Evolutionary conservation across 2,888 invertebrate genomes (phyloP).

Genomic region (Neoitamus cyanurus): DNA sequence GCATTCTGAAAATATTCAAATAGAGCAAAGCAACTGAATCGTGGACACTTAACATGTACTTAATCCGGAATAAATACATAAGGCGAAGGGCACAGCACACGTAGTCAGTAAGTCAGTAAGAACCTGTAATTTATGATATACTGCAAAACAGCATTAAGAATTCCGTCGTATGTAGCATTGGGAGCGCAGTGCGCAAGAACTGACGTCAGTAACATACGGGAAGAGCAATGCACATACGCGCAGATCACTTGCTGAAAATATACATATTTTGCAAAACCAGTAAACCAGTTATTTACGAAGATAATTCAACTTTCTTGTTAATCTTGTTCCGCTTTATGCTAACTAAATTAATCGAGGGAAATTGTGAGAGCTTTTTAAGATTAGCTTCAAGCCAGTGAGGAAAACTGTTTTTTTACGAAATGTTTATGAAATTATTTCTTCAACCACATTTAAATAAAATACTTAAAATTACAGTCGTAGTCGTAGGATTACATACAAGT

Average conservation of each 20-base stretch:
- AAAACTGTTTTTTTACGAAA: not conserved
- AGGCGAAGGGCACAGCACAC: not conserved
- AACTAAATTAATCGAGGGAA: not conserved
- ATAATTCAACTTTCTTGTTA: not conserved
- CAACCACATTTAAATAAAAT: not conserved
- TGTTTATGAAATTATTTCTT: not conserved
- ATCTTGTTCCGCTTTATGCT: not conserved
- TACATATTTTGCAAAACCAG: not conserved
- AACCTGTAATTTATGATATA: not conserved
- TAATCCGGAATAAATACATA: not conserved
- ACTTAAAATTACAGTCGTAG: no score
- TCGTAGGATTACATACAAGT: no score
- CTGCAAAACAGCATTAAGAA: not conserved
- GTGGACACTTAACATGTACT: not conserved
- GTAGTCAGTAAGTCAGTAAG: not conserved
- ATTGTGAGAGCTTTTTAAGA: not conserved
- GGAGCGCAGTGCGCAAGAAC: not conserved
- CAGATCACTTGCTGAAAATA: not conserved
- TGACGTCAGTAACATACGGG: not conserved
- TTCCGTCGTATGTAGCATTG: not conserved
- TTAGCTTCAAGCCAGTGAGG: not conserved
- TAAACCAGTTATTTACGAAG: not conserved
- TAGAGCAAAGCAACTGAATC: not conserved
- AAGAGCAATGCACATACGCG: not conserved
- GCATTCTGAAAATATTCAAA: not conserved